phyloP scores from a whole-genome alignment of 2,888 invertebrate genomes.

The Caradrina clavipalpis region DNA sequence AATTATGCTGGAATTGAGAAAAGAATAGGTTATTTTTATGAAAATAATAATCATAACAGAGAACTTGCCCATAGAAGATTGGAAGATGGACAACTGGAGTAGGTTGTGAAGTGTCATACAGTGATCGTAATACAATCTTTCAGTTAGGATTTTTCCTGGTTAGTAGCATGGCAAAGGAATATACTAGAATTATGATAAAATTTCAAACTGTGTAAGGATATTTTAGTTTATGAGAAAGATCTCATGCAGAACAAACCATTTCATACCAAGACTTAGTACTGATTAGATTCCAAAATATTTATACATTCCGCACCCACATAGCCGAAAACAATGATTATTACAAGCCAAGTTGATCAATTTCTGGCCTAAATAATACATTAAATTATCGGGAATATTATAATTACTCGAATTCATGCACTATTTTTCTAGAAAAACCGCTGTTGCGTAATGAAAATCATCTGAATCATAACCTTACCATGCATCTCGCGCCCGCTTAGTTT shows the following conservation, averaged over 20 bases:
- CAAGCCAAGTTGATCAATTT: background rate
- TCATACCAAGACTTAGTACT: background rate
- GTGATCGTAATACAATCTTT: no score
- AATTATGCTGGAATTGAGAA: slow-evolving; percentile 94
- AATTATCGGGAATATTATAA: background rate
- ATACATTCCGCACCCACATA: fast-evolving
- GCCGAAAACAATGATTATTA: background rate
- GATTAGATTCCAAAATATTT: background rate
- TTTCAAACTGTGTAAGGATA: no score
- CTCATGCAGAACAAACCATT: background rate
- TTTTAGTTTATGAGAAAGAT: background rate
- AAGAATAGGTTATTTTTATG: background rate
- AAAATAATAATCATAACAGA: background rate
- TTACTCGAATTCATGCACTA: background rate
- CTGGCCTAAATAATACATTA: background rate
- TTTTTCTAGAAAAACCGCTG: slow-evolving; percentile 36
- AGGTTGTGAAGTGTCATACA: no score
- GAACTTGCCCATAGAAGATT: no score
- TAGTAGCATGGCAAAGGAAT: no score
- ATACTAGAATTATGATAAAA: no score
- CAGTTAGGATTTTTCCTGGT: no score
- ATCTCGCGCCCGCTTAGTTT: slow-evolving; percentile 97
- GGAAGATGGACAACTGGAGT: no score
- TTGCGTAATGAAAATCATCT: slow-evolving; percentile 90
- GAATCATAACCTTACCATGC: slow-evolving; percentile 94